Evolutionary conservation across 1,140 invertebrate genomes (phyloP).

Genomic region (Bombus terrestris): DNA sequence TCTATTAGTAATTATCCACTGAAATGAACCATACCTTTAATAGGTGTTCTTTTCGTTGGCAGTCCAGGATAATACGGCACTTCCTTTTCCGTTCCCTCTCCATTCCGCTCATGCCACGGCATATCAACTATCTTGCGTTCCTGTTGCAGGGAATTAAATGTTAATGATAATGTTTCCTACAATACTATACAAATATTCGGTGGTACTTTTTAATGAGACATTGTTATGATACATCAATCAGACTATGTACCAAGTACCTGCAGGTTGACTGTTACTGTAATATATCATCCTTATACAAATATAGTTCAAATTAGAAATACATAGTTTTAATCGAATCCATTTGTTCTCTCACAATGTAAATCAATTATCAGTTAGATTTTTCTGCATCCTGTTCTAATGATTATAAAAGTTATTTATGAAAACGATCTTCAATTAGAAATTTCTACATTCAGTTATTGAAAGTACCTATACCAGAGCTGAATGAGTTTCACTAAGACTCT

Average conservation of each 20-base stretch:
- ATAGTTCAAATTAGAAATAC: slow-evolving; percentile 65
- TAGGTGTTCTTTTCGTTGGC: slow-evolving; percentile 89
- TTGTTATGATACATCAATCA: slow-evolving; percentile 59
- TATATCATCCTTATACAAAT: slow-evolving; percentile 69
- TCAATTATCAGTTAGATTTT: slow-evolving; percentile 57
- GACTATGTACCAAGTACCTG: slow-evolving; percentile 68
- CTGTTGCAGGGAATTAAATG: slow-evolving; percentile 74
- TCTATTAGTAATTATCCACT: slow-evolving; percentile 80
- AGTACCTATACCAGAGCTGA: slow-evolving; percentile 21
- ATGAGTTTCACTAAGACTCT: slow-evolving; percentile 37
- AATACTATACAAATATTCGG: slow-evolving; percentile 44
- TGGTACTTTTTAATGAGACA: slow-evolving; percentile 56
- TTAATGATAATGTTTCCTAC: slow-evolving; percentile 51
- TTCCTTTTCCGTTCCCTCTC: slow-evolving; percentile 84
- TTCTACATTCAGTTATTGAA: slow-evolving; percentile 36
- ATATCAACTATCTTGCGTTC: slow-evolving; percentile 88
- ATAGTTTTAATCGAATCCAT: slow-evolving; percentile 60
- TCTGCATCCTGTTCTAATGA: slow-evolving; percentile 61
- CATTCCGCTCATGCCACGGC: slow-evolving; percentile 88
- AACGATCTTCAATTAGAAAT: slow-evolving; percentile 28
- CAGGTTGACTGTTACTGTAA: slow-evolving; percentile 56
- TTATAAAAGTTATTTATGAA: slow-evolving; percentile 57
- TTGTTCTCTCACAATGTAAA: slow-evolving; percentile 57
- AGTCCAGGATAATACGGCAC: slow-evolving; percentile 87
- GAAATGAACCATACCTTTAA: slow-evolving; percentile 86